Evolutionary conservation across 2,113 vertebrate species (phyloP).

Genomic region (Seriola aureovittata): DNA sequence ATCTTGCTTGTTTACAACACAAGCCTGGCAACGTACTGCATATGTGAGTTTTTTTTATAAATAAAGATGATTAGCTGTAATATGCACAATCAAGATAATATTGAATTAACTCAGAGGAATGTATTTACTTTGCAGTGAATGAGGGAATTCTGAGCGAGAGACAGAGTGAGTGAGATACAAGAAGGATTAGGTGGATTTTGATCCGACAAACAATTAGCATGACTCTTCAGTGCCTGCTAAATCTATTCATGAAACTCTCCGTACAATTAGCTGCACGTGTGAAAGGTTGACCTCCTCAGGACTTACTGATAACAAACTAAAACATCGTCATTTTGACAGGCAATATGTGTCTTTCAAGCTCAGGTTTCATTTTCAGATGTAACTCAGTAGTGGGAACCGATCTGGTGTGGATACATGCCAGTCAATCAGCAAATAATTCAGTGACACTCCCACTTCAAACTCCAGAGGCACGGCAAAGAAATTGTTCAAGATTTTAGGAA

Average conservation of each 20-base stretch:
- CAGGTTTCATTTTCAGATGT: neutral
- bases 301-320: neutral
- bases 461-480: too few species aligned
- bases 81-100: slow-evolving; percentile 7
- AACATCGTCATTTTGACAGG: neutral
- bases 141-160: too few species aligned
- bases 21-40: neutral
- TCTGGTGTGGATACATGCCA: neutral
- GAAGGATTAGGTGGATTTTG: too few species aligned
- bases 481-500: neutral
- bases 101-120: slow-evolving; percentile 7
- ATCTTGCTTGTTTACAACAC: slow-evolving; percentile 39
- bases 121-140: neutral
- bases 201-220: neutral
- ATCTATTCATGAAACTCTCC: neutral
- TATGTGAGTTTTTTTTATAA: slow-evolving; percentile 32
- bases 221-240: neutral
- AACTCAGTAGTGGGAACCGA: neutral
- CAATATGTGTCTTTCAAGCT: neutral
- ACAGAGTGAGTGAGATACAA: too few species aligned
- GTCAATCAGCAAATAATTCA: neutral
- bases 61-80: slow-evolving; percentile 30
- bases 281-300: neutral
- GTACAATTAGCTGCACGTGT: neutral
- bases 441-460: neutral